Percentiles rank a stretch among this genome's conserved stretches.
These are phyloP conservation scores for Plestiodon gilberti DNA, from an alignment of 2,113 vertebrate species.

Conservation along the genomic window DNA sequence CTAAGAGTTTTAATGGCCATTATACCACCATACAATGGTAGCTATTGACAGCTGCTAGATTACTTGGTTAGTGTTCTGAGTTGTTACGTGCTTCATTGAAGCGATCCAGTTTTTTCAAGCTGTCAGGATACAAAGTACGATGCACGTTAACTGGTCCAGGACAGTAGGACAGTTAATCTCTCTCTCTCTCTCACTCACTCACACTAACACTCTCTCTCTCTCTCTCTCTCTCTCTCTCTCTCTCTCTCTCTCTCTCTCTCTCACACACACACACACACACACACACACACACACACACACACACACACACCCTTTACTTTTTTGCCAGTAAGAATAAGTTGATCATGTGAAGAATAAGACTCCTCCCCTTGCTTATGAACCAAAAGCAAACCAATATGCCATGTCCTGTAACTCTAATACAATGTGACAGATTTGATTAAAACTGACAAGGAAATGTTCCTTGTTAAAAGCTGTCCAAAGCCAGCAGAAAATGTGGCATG, in stretches of 20 bases:
- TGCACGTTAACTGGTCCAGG: neutral
- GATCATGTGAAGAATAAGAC: conserved; percentile 32
- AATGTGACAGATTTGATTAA: conserved; percentile 18
- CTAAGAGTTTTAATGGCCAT: too few relatives aligned
- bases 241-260: too few relatives aligned
- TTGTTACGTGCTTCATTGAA: neutral
- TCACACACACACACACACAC: too few relatives aligned
- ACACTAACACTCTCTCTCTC: too few relatives aligned
- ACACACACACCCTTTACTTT: too few relatives aligned
- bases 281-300: too few relatives aligned
- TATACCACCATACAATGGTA: neutral
- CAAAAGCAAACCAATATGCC: conserved; percentile 26
- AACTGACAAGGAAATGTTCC: conserved; percentile 53
- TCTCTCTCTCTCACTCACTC: too few relatives aligned
- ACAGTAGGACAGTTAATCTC: neutral
- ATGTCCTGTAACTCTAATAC: conserved; percentile 15
- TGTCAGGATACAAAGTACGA: too few relatives aligned
- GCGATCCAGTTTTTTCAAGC: neutral
- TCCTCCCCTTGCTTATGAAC: conserved; percentile 43
- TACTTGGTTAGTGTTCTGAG: neutral
- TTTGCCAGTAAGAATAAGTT: conserved; percentile 7
- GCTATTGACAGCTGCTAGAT: neutral
- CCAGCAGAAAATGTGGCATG: conserved; percentile 48
- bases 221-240: too few relatives aligned
- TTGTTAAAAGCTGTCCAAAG: conserved; percentile 57